phyloP scores from a whole-genome alignment of 1,140 invertebrate species.

The Cherax quadricarinatus region DNA sequence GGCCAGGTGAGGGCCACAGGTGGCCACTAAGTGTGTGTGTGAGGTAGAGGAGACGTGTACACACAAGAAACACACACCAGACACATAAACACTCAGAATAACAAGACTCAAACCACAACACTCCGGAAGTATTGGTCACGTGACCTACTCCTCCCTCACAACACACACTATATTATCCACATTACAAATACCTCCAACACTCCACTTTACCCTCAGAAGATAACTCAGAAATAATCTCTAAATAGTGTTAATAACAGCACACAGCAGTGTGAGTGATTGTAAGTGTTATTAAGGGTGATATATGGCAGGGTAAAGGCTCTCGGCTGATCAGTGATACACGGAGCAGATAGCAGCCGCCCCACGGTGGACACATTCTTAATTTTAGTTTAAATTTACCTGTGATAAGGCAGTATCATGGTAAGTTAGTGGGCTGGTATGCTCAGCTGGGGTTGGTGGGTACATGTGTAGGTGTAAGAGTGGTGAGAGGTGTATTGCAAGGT shows the following conservation, averaged over 20 bases:
- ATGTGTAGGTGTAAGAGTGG: not conserved
- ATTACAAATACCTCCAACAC: too few species aligned
- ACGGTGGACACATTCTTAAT: constrained; percentile 47
- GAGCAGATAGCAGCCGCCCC: constrained; percentile 59
- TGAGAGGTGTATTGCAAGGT: not conserved
- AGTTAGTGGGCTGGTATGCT: not conserved
- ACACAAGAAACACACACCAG: too few species aligned
- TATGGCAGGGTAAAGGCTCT: not conserved
- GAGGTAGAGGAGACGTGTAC: too few species aligned
- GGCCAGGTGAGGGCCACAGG: too few species aligned
- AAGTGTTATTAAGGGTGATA: too few species aligned
- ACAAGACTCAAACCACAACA: constrained; percentile 48
- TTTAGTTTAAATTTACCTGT: constrained; percentile 53
- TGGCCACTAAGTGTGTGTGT: too few species aligned
- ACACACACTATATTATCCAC: not conserved
- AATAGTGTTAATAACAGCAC: too few species aligned
- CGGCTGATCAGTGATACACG: constrained; percentile 41
- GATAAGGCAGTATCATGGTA: constrained; percentile 51
- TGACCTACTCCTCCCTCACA: constrained; percentile 29
- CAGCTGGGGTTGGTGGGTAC: not conserved
- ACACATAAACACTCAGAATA: too few species aligned
- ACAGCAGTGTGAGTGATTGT: too few species aligned
- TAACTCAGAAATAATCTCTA: too few species aligned
- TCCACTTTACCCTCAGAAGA: too few species aligned
- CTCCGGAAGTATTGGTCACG: constrained; percentile 66